Evolutionary conservation across 2,888 invertebrate species (phyloP).

Genomic region (Patella ulyssiponensis): DNA sequence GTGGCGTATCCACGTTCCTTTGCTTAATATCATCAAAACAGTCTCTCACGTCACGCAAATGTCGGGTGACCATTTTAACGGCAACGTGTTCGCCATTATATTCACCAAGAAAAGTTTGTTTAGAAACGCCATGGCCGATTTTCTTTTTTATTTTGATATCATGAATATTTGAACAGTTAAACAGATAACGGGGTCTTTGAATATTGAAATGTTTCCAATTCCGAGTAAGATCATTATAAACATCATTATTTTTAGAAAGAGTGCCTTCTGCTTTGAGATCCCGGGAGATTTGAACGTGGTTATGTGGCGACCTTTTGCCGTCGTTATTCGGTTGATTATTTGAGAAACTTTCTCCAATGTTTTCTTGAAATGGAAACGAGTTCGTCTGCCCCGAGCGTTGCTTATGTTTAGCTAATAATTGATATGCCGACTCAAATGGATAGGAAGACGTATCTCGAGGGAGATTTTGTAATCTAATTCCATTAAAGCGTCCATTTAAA

Average conservation of each 20-base stretch:
- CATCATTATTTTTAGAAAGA: not conserved
- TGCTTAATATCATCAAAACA: slow-evolving; percentile 54
- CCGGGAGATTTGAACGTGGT: not conserved
- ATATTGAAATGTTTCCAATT: not conserved
- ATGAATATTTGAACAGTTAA: slow-evolving; percentile 64
- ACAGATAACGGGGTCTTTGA: slow-evolving; percentile 38
- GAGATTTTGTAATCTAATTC: slow-evolving; percentile 9
- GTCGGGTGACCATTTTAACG: slow-evolving; percentile 69
- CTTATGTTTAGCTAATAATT: slow-evolving; percentile 3
- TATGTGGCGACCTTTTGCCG: not conserved
- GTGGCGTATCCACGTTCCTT: slow-evolving; percentile 16
- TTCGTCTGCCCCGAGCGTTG: not conserved
- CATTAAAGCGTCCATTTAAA: slow-evolving; percentile 2
- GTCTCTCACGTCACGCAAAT: slow-evolving; percentile 60
- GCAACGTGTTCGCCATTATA: slow-evolving; percentile 55
- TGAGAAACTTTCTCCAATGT: not conserved
- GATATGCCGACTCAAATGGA: slow-evolving; percentile 1
- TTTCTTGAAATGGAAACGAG: not conserved
- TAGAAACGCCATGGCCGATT: slow-evolving; percentile 67
- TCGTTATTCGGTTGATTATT: not conserved
- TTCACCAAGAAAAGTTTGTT: slow-evolving; percentile 65
- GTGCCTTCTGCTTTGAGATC: not conserved
- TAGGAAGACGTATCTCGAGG: not conserved
- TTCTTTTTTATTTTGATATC: slow-evolving; percentile 57
- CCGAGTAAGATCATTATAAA: not conserved